Evolutionary conservation across 2,888 invertebrate species (phyloP).

Genomic region (Synergus japonicus): DNA sequence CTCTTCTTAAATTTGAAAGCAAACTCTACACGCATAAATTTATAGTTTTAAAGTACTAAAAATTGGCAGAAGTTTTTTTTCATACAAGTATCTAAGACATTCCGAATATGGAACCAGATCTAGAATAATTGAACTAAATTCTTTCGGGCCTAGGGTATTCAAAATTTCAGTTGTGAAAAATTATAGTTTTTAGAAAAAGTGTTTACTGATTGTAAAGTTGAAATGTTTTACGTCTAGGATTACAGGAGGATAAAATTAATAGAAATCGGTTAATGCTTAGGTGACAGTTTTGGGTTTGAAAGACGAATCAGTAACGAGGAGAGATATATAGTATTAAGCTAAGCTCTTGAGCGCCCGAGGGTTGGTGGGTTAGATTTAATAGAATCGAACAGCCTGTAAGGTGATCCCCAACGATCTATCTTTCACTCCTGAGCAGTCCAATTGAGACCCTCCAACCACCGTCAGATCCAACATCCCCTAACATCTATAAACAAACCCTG

Average conservation of each 20-base stretch:
- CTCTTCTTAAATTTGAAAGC: too few species aligned
- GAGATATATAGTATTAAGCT: conserved; percentile 35
- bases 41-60: too few species aligned
- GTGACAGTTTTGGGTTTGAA: neutral
- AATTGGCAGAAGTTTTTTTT: too few species aligned
- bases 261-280: conserved; percentile 21
- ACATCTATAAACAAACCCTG: conserved; percentile 48
- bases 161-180: too few species aligned
- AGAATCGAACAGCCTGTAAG: conserved; percentile 75
- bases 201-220: conserved; percentile 35
- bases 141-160: too few species aligned
- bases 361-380: conserved; percentile 67
- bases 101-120: too few species aligned
- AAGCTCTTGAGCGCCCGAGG: conserved; percentile 45
- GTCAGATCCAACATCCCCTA: conserved; percentile 65
- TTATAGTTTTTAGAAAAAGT: neutral
- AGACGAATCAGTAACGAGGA: conserved; percentile 39
- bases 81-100: too few species aligned
- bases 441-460: conserved; percentile 66
- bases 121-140: too few species aligned
- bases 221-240: conserved; percentile 25
- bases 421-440: conserved; percentile 71
- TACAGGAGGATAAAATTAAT: conserved; percentile 34
- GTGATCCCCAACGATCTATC: conserved; percentile 75
- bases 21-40: too few species aligned